Evolutionary conservation across 2,113 vertebrate species (phyloP).

Genomic region (Ceyx cyanopectus): DNA sequence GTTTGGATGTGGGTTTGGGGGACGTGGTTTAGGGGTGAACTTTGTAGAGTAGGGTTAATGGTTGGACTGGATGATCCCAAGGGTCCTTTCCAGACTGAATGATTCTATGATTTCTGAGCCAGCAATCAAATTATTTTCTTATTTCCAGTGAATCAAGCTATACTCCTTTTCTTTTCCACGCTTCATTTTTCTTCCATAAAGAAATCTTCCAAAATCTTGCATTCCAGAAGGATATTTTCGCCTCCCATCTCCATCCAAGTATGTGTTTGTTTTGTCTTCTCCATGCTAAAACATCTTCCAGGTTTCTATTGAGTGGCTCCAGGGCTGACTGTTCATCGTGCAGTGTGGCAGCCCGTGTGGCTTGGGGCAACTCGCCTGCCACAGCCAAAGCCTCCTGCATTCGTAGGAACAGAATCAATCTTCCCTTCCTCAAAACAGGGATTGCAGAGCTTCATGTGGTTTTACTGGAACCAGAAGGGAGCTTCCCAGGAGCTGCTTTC

Average conservation of each 20-base stretch:
- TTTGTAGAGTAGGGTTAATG: no score
- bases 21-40: no score
- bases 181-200: not conserved
- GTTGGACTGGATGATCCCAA: no score
- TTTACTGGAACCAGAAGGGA: not conserved
- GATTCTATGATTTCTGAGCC: not conserved
- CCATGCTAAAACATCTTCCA: not conserved
- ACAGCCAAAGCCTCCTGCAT: not conserved
- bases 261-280: not conserved
- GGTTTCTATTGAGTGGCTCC: not conserved
- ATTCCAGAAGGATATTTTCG: not conserved
- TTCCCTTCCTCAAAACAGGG: not conserved
- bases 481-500: not conserved
- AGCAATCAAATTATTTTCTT: not conserved
- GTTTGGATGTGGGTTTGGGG: no score
- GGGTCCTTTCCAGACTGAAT: no score
- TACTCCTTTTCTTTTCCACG: not conserved
- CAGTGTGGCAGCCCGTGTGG: fast-evolving
- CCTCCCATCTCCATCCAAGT: not conserved
- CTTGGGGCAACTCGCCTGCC: not conserved
- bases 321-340: not conserved
- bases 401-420: not conserved
- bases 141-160: not conserved
- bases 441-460: not conserved
- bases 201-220: not conserved